These are phyloP conservation scores for Mobula hypostoma DNA, from an alignment of 2,113 vertebrate species.

Conservation along the genomic window DNA sequence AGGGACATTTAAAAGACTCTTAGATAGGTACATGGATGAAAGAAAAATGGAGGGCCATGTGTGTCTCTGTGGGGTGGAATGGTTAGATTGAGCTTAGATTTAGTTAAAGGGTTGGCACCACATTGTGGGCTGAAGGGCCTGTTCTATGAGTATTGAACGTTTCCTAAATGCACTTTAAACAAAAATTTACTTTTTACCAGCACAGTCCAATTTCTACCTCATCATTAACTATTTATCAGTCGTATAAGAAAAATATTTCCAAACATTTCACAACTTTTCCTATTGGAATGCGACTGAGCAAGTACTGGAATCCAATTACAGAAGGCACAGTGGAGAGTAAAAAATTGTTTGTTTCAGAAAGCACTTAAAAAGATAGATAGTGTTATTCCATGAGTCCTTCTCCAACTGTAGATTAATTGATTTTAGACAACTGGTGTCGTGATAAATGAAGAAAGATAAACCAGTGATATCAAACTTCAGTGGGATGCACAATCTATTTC, in stretches of 20 bases:
- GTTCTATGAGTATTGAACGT: background rate
- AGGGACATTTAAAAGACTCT: no score
- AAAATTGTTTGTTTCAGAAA: background rate
- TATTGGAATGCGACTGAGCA: background rate
- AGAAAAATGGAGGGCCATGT: no score
- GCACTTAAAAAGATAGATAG: background rate
- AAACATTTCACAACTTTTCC: background rate
- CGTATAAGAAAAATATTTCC: background rate
- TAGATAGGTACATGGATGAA: no score
- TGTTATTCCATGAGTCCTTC: background rate
- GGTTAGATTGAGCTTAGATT: no score
- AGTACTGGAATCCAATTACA: background rate
- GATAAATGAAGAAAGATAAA: conserved; percentile 13
- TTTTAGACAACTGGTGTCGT: background rate
- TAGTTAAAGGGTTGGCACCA: no score
- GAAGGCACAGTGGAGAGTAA: background rate
- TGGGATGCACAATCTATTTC: conserved; percentile 9
- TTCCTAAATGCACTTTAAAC: background rate
- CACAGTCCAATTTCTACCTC: background rate
- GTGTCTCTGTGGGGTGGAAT: no score
- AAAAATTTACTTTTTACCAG: background rate
- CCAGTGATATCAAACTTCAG: background rate
- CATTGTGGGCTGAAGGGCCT: no score
- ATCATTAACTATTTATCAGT: background rate
- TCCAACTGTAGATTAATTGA: conserved; percentile 9